Conservation (phyloP, 2,888 invertebrate species). For the Escarpia spicata region DNA sequence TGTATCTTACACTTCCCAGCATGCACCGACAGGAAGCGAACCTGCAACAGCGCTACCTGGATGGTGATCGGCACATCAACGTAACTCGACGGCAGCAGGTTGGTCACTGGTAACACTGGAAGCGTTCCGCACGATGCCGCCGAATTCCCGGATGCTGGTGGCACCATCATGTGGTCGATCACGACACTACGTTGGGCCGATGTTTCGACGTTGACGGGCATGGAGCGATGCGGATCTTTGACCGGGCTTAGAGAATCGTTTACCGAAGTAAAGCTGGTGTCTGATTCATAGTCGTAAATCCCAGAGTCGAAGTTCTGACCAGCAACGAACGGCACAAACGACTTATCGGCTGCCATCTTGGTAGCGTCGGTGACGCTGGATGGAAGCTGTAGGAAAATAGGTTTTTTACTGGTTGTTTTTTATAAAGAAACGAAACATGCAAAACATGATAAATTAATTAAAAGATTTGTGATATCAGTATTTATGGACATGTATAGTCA, state of each 20-base stretch:
- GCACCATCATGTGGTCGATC: neutral
- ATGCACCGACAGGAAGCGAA: neutral
- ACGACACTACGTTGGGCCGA: neutral
- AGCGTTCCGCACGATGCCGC: neutral
- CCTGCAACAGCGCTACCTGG: neutral
- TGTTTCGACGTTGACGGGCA: neutral
- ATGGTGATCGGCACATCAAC: neutral
- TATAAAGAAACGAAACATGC: neutral
- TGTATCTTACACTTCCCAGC: neutral
- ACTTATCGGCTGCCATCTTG: neutral
- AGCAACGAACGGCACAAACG: neutral
- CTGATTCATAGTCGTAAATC: neutral
- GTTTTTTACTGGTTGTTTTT: neutral
- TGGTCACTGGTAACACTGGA: neutral
- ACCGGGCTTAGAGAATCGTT: neutral
- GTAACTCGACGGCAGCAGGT: neutral
- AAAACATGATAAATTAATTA: neutral
- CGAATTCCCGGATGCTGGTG: neutral
- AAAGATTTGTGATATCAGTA: neutral
- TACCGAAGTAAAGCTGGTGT: neutral
- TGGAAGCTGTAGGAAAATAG: neutral
- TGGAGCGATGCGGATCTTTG: neutral
- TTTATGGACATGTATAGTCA: neutral
- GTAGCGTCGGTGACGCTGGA: neutral
- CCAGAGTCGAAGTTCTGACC: neutral